phyloP scores from a whole-genome alignment of 2,797 vertebrate species.

The Dryobates pubescens region DNA sequence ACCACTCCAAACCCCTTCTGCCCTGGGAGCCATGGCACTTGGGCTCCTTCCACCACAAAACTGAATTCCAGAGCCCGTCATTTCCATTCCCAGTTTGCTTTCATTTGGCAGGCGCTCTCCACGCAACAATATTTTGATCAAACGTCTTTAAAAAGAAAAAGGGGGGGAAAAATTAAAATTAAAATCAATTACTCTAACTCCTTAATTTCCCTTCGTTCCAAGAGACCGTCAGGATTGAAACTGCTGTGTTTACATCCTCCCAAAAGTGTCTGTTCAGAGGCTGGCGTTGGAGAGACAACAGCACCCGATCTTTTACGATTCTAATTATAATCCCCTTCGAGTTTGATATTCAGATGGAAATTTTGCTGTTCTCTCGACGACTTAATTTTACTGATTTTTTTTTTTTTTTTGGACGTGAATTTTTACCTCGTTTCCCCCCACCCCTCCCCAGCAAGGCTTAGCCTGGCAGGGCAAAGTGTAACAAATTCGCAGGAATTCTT shows the following conservation, averaged over 20 bases:
- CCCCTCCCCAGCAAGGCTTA: neutral
- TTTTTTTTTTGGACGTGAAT: neutral
- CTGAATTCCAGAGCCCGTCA: neutral
- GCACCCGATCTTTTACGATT: neutral
- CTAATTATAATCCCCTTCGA: conserved; percentile 32
- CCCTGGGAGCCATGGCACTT: rapidly evolving
- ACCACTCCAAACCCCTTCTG: rapidly evolving
- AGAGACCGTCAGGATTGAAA: neutral
- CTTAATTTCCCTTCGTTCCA: conserved; percentile 21
- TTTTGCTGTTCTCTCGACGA: neutral
- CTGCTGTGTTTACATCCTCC: conserved; percentile 19
- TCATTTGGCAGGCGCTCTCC: neutral
- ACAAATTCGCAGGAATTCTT: conserved; percentile 63
- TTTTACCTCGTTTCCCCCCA: neutral
- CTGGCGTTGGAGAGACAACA: conserved; percentile 3
- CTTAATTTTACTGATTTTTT: neutral
- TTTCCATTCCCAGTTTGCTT: conserved; percentile 11
- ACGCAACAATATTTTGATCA: conserved; percentile 55
- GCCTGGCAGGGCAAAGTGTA: neutral
- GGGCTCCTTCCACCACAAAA: neutral
- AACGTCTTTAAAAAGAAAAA: neutral
- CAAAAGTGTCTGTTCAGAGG: neutral
- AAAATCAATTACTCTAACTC: neutral
- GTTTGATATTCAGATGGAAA: conserved; percentile 56
- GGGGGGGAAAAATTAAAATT: neutral